phyloP scores from a whole-genome alignment of 2,113 vertebrate genomes.

The Oncorhynchus keta region DNA sequence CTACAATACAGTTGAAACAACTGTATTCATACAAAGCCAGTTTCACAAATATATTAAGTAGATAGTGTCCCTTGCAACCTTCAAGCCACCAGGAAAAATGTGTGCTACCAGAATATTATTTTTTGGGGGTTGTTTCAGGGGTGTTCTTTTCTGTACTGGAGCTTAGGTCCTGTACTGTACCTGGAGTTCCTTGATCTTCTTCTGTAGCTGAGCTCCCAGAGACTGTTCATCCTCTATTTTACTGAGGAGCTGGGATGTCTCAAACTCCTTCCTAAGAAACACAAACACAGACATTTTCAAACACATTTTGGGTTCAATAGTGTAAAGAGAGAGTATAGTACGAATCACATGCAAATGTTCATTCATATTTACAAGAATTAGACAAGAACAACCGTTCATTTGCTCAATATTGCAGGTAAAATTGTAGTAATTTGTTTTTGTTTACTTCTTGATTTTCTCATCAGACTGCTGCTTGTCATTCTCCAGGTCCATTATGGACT shows the following conservation, averaged over 20 bases:
- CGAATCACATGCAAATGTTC: no score
- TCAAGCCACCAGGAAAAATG: no score
- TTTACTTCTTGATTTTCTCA: conserved; percentile 60
- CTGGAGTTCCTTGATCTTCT: conserved; percentile 54
- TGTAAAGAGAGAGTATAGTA: neutral
- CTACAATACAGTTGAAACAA: no score
- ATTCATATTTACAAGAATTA: neutral
- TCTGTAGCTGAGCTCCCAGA: conserved; percentile 44
- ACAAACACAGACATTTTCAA: neutral
- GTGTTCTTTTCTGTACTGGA: no score
- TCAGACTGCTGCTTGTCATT: conserved; percentile 57
- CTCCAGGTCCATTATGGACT: conserved; percentile 61
- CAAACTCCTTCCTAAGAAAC: conserved; percentile 47
- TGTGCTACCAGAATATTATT: neutral
- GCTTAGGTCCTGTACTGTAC: neutral
- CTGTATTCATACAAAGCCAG: neutral
- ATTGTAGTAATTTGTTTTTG: neutral
- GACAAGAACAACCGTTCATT: neutral
- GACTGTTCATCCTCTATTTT: conserved; percentile 53
- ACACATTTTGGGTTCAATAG: neutral
- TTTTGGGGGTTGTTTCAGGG: no score
- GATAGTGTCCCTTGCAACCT: neutral
- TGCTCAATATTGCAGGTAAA: conserved; percentile 10
- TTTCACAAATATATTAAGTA: neutral
- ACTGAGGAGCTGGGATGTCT: conserved; percentile 41